These are phyloP conservation scores for Trissonchulus sp. DNA, from an alignment of 2,888 invertebrate genomes.

Conservation along the genomic window DNA sequence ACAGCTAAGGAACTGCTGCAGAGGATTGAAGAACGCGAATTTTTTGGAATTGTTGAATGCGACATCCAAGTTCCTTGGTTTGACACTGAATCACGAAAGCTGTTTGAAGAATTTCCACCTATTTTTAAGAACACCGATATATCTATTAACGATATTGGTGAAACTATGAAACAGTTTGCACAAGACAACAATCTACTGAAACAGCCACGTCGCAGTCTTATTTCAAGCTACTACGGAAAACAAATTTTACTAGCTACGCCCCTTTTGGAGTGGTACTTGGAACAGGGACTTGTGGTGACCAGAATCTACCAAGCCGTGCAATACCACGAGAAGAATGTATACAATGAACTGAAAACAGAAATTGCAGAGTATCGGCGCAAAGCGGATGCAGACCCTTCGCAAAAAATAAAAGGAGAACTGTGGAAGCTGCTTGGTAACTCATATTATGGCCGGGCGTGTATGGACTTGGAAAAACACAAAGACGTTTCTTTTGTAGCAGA, in stretches of 20 bases:
- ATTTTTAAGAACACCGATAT: constrained; percentile 10
- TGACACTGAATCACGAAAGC: neutral
- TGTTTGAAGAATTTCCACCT: constrained; percentile 3
- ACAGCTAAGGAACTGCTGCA: too few species aligned
- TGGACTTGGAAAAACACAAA: neutral
- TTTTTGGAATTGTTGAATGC: neutral
- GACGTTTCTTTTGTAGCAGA: neutral
- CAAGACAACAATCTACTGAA: too few species aligned
- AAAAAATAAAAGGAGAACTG: constrained; percentile 7
- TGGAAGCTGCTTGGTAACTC: neutral
- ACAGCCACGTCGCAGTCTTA: neutral
- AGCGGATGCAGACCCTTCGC: too few species aligned
- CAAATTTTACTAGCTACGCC: neutral
- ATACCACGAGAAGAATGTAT: too few species aligned
- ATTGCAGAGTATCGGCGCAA: too few species aligned
- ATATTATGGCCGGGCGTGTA: neutral
- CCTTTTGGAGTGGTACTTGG: neutral
- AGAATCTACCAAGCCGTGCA: too few species aligned
- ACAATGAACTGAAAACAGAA: too few species aligned
- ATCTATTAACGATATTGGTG: neutral
- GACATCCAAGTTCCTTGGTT: constrained; percentile 7
- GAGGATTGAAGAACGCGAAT: too few species aligned
- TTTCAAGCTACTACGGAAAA: neutral
- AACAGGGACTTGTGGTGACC: neutral
- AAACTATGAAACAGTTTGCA: too few species aligned